Percentiles rank a stretch among this genome's conserved stretches.
Evolutionary conservation across 1,140 invertebrate genomes (phyloP).

Genomic region (Drosophila parvula): DNA sequence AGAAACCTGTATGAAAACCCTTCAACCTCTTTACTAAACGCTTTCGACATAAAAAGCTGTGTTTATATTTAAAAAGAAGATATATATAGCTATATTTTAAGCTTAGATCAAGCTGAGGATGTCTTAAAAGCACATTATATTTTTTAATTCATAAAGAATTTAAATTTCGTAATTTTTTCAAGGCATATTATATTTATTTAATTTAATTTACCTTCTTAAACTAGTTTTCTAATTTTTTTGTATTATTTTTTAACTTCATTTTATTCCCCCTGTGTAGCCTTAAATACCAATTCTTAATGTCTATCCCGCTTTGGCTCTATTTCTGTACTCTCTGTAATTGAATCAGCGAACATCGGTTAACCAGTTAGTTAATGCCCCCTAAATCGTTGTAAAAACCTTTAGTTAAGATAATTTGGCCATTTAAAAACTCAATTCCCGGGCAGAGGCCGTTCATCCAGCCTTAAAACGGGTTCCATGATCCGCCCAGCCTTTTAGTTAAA

Average conservation of each 20-base stretch:
- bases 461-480: conserved; percentile 31
- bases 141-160: background rate
- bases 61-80: too few relatives aligned
- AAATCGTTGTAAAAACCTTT: conserved; percentile 36
- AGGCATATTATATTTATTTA: too few relatives aligned
- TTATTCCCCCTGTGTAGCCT: background rate
- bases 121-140: background rate
- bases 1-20: background rate
- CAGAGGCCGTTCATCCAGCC: conserved; percentile 28
- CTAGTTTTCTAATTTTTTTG: too few relatives aligned
- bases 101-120: background rate
- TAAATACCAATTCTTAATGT: background rate
- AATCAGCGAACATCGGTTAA: conserved; percentile 28
- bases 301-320: conserved; percentile 1
- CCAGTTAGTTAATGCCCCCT: conserved; percentile 31
- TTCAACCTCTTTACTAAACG: background rate
- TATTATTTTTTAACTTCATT: background rate
- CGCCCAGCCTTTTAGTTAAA: conserved; percentile 29
- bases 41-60: background rate
- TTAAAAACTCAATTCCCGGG: conserved; percentile 39
- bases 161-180: background rate
- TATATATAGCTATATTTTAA: too few relatives aligned
- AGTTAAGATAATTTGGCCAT: conserved; percentile 41
- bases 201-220: too few relatives aligned
- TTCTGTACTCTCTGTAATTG: conserved; percentile 24